phyloP scores from a whole-genome alignment of 1,140 invertebrate species.

The Megalopta genalis region DNA sequence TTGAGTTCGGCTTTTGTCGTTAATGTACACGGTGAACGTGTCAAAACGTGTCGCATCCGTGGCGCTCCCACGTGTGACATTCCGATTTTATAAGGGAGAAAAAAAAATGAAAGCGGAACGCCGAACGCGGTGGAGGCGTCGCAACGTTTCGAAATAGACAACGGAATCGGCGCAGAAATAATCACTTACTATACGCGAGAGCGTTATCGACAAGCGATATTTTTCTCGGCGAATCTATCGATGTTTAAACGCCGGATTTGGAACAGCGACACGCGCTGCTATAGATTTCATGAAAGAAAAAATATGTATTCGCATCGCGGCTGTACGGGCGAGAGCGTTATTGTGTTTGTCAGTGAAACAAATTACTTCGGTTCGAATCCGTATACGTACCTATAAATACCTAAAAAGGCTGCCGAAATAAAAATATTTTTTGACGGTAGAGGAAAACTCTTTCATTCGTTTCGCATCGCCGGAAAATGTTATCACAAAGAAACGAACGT shows the following conservation, averaged over 20 bases:
- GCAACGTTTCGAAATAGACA: constrained; percentile 20
- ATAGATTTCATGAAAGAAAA: no score
- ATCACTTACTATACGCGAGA: background rate
- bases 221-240: background rate
- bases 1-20: constrained; percentile 16
- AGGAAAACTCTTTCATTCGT: no score
- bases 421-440: no score
- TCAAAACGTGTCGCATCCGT: constrained; percentile 24
- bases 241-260: background rate
- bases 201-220: background rate
- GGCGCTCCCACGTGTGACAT: constrained; percentile 2
- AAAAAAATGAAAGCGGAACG: background rate
- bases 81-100: background rate
- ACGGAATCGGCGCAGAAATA: constrained; percentile 6
- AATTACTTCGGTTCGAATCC: no score
- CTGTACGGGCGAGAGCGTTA: no score
- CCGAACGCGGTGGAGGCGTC: background rate
- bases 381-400: no score
- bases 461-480: no score
- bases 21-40: constrained; percentile 20
- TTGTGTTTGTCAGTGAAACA: no score
- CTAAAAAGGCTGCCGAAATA: no score
- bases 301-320: no score
- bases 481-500: no score
- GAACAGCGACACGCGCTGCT: background rate